Evolutionary conservation across 2,113 vertebrate genomes (phyloP), one percentile per base, ranked within the genome.

Genomic region (Pholis gunnellus): DNA sequence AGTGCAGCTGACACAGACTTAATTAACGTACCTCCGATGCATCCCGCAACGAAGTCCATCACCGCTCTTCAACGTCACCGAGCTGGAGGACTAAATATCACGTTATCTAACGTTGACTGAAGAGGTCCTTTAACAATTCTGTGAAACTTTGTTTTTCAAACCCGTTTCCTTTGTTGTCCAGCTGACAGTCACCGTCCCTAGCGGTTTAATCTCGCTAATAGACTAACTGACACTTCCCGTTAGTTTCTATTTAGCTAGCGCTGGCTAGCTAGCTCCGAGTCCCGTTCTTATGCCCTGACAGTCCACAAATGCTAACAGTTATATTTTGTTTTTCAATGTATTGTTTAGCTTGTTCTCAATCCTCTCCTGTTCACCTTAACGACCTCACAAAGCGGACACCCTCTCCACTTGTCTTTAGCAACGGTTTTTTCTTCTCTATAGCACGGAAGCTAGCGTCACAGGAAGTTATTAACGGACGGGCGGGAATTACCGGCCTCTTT

Each of bases 21-120:
- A 4, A 27, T 91, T 90, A 4, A 27, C 56, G 11, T 91, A 98
- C 97, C 98, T 90, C 98, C 98, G 0, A 97, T 90, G 88, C 98
- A 99, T 80, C 98, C 98, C 42, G 98, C 98, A 70, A 98, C 81
- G 91, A 98, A 99, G 95, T 98, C 98, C 95, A 99, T 95, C 90
- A 90, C 95, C 92, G 93, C 95, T 79, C 69, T 46, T 72, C 20
- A 69, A 42, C 61, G 77, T 72, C 61, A 71, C 69, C 50, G 29
- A 15, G 52, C 42, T 27, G 72, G 46, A 50, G 34, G 10, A 36
- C n/a, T 42, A 10, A 63, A 36, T 25, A 3, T 72, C 4, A 36
- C 11, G 60, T 22, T 63, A 22, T 14, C 5, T 25, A 4, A 56
- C 54, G 29, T 9, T 25, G 25, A 59, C 22, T n/a, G 0, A n/a